Base-by-base conservation (phyloP, 1,140 invertebrate genomes). In the Euwallacea similis region DNA sequence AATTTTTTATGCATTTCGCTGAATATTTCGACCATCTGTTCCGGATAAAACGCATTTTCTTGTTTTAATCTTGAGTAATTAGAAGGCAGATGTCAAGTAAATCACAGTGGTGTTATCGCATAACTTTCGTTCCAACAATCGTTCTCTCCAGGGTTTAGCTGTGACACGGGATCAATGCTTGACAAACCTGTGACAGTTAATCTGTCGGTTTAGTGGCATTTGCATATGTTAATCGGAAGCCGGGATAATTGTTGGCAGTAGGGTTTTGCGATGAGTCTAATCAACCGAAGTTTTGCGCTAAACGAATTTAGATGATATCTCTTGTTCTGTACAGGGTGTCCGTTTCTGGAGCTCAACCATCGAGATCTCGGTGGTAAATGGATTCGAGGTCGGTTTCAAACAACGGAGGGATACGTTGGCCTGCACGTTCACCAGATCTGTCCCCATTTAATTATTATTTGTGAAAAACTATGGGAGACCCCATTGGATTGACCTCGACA, bases 161-260 rank as follows among this genome's bases (percentile, higher is more conserved):
- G 47, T 56, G 61, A 65, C 9, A 33, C 69, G 60, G 73, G 73
- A 74, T 74, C 69, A 74, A 53, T 70, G 71, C 72, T 75, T 76
- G 75, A 76, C 74, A 76, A 76, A 76, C 75, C 72, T 73, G 71
- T 76, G 75, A 76, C 75, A 75, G 74, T 74, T 76, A 76, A 76
- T 76, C 75, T 76, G 71, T 69, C 69, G 74, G 66, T 72, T 76
- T 75, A 76, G 72, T 64, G 53, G 60, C 59, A 76, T 76, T 76
- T 76, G 74, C 75, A 76, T 76, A 76, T 76, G 75, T 76, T 76
- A 76, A 76, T 76, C 54, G 55, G 62, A 59, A 46, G 42, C 63
- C 69, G 7, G 62, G 21, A 47, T 71, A 66, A 71, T 71, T 71
- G 69, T 71, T 64, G 69, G 60, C 21, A 73, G 69, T 71, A 67